Percentiles rank a stretch among this genome's conserved stretches.
phyloP scores from a whole-genome alignment of 2,113 vertebrate species.

The Notarius quadriscutis region DNA sequence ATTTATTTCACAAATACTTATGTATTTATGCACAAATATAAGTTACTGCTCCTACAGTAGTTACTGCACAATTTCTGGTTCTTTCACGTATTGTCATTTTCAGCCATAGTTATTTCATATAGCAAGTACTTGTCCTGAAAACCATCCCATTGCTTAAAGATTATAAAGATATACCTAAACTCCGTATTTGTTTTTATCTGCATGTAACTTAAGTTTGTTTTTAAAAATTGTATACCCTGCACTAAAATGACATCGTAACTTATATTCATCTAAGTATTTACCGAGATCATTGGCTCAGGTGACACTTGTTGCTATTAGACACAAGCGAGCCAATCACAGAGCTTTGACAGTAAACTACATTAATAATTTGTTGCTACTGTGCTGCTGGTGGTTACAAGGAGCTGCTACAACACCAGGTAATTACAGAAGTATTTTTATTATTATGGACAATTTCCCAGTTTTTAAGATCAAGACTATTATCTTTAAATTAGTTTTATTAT shows the following conservation, averaged over 20 bases:
- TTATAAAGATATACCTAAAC: background rate
- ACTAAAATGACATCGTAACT: background rate
- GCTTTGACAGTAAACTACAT: slow-evolving; percentile 53
- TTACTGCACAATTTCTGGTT: background rate
- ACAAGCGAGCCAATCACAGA: slow-evolving; percentile 44
- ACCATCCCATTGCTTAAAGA: background rate
- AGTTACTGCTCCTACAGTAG: background rate
- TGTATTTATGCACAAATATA: background rate
- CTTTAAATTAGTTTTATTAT: background rate
- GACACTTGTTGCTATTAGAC: slow-evolving; percentile 69
- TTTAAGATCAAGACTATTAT: background rate
- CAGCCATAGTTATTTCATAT: background rate
- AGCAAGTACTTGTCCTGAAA: background rate
- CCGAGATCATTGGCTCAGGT: slow-evolving; percentile 55
- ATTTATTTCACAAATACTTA: background rate
- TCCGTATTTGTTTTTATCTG: background rate
- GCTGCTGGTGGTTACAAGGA: slow-evolving; percentile 11
- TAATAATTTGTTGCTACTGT: slow-evolving; percentile 55
- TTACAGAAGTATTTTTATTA: background rate
- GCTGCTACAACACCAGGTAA: slow-evolving; percentile 37
- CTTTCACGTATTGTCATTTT: background rate
- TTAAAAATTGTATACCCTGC: no score
- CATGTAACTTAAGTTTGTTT: slow-evolving; percentile 2
- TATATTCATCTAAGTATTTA: background rate
- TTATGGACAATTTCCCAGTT: background rate